Percentiles rank a stretch among this genome's conserved stretches.
Conservation (phyloP, 2,797 vertebrate genomes). For the Acanthis flammea region DNA sequence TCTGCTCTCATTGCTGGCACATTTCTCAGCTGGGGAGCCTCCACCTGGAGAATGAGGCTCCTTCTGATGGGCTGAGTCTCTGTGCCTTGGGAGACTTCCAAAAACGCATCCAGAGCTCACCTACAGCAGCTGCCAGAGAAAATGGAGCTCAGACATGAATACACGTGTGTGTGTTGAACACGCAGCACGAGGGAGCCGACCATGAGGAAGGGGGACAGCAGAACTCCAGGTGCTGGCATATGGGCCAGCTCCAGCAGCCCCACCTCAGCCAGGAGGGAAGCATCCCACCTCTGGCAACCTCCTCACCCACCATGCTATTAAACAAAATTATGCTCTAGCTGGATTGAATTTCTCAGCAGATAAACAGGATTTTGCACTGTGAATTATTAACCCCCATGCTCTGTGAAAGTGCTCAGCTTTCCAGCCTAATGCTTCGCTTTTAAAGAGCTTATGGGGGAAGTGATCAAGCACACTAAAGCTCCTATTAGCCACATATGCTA, state of each 20-base stretch:
- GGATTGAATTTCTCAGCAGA: constrained; percentile 37
- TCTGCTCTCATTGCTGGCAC: background rate
- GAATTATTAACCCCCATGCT: background rate
- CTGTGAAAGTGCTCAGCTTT: background rate
- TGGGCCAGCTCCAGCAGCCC: background rate
- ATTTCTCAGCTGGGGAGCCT: background rate
- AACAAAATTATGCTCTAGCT: constrained; percentile 16
- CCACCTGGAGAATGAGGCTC: background rate
- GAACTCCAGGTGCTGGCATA: background rate
- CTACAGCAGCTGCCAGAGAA: background rate
- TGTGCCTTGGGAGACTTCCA: background rate
- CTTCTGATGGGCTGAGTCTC: background rate
- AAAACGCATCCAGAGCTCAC: background rate
- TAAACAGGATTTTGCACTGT: constrained; percentile 26
- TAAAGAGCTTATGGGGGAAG: constrained; percentile 22
- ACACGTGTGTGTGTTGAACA: accelerated
- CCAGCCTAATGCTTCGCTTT: background rate
- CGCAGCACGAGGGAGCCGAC: background rate
- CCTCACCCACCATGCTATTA: background rate
- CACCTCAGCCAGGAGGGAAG: constrained; percentile 29
- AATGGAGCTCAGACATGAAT: background rate
- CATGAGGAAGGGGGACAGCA: background rate
- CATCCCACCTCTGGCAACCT: background rate
- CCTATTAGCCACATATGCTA: background rate
- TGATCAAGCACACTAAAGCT: background rate